Evolutionary conservation across 2,113 vertebrate genomes (phyloP), one percentile per base, ranked within the genome.

Genomic region (Hypomesus transpacificus): DNA sequence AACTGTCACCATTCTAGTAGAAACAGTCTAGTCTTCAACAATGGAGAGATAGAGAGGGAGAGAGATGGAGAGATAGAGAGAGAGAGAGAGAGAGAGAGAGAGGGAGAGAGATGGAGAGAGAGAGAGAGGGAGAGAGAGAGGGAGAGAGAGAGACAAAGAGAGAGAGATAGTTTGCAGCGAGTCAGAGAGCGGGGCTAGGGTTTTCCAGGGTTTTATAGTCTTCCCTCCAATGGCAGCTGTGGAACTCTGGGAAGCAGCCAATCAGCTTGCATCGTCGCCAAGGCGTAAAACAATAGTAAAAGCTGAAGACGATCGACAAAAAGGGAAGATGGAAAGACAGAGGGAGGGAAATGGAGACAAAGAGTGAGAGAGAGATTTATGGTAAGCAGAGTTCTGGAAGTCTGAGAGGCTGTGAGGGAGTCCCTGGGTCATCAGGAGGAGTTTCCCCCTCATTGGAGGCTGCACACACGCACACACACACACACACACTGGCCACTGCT

Each of bases 101-200:
- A 69, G 52, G 50, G 18, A 66, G 13, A 9, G 39, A 46, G n/a
- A n/a, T n/a, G n/a, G n/a, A n/a, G n/a, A n/a, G n/a, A n/a, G 17
- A 66, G 17, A n/a, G 34, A 39, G 34, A 7, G 34, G 6, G 34
- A 39, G 34, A 68, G 63, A 65, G 74, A 18, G 22, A 57, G 60
- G 24, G 14, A 53, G 63, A 56, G 50, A 26, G 6, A 34, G 18
- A 20, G 28, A 71, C 53, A 62, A 20, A 62, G 68, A 80, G 53
- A 67, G 57, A 34, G 31, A 68, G 57, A 66, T 67, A 66, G 69
- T 13, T 1, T 56, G 65, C 60, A 56, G 70, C 68, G 74, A 73
- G 76, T 78, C 81, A 84, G 74, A 69, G 80, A 74, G 80, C 69
- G 77, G 13, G 58, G 54, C 3, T 28, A 74, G 75, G 69, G 39